Percentiles rank a stretch among this genome's conserved stretches.
Evolutionary conservation across 2,888 invertebrate genomes (phyloP).

Genomic region (Archips xylosteana): DNA sequence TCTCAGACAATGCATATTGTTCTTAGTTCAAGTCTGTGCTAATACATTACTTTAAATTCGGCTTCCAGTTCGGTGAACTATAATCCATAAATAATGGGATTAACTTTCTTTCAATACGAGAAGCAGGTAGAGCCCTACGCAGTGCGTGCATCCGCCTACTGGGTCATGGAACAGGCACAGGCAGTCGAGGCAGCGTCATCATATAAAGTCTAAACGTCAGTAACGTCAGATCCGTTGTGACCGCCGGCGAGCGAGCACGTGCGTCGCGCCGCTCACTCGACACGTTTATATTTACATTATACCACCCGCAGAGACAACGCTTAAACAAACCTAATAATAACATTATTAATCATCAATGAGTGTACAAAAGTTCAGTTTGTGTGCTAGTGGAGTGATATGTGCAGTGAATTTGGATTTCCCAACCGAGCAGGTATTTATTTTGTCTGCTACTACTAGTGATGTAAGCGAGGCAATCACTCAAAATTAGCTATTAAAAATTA

Average conservation of each 20-base stretch:
- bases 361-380: constrained; percentile 23
- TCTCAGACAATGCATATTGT: constrained; percentile 1
- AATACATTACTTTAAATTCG: constrained; percentile 1
- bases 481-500: constrained; percentile 32
- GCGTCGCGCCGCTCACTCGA: constrained; percentile 16
- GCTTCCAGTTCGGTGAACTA: constrained; percentile 15
- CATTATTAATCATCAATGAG: constrained; percentile 54
- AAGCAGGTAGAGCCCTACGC: constrained; percentile 40
- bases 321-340: constrained; percentile 60
- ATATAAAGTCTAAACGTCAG: neutral
- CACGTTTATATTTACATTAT: constrained; percentile 44
- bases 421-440: constrained; percentile 27
- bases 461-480: constrained; percentile 25
- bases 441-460: constrained; percentile 16
- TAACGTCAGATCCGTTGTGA: constrained; percentile 47
- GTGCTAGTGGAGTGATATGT: constrained; percentile 40
- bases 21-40: neutral
- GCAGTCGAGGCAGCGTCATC: neutral
- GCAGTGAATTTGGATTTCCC: constrained; percentile 40
- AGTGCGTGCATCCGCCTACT: constrained; percentile 34
- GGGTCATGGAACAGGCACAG: constrained; percentile 18
- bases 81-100: constrained; percentile 31
- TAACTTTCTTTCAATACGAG: constrained; percentile 41
- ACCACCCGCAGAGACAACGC: constrained; percentile 62
- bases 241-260: constrained; percentile 52